phyloP scores from a whole-genome alignment of 2,797 vertebrate species.

The Pseudochirops cupreus region DNA sequence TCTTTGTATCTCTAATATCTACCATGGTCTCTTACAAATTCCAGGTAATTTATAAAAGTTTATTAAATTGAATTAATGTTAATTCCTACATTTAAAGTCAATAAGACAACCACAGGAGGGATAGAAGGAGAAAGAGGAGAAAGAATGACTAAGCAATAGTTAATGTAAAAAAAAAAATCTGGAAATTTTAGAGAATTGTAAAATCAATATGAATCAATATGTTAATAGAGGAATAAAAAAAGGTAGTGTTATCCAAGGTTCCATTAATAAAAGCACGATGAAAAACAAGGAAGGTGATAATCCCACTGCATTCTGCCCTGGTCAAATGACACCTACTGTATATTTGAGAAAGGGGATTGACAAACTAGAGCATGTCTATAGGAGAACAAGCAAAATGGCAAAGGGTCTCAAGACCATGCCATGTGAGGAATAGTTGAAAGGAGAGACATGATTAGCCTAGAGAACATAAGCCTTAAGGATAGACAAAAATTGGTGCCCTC shows the following conservation, averaged over 20 bases:
- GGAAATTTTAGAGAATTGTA: background rate
- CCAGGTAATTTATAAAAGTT: background rate
- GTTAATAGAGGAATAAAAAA: background rate
- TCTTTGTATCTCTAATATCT: background rate
- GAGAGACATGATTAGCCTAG: background rate
- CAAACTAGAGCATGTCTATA: background rate
- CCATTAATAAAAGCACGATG: background rate
- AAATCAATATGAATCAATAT: background rate
- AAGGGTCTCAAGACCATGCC: background rate
- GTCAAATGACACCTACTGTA: background rate
- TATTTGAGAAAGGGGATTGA: background rate
- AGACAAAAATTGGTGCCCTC: background rate
- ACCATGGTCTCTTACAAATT: background rate
- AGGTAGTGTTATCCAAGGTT: background rate
- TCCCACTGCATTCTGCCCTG: background rate
- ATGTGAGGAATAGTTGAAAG: background rate
- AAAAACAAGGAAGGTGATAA: background rate
- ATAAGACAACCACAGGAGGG: background rate
- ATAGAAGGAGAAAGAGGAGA: background rate
- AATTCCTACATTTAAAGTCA: background rate
- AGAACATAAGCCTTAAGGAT: background rate
- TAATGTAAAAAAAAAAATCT: background rate
- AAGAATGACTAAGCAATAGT: background rate
- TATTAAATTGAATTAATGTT: background rate
- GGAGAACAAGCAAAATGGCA: background rate